Conservation (phyloP, 2,797 vertebrate genomes). For the Kryptolebias ocellatus region DNA sequence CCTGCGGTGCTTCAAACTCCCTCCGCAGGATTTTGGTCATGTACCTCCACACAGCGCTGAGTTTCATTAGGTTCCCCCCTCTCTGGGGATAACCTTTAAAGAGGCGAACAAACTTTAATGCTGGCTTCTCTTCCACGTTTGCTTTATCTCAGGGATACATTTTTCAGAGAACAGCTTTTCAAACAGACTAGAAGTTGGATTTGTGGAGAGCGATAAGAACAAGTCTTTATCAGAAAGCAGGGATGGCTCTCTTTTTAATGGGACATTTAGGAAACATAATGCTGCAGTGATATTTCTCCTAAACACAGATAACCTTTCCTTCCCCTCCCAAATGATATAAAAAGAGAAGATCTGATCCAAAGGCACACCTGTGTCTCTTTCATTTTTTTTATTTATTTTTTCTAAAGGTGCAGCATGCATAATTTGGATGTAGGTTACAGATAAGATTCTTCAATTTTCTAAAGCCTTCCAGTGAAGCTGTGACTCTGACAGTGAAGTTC, state of each 20-base stretch:
- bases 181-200: slow-evolving; percentile 30
- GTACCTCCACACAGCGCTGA: slow-evolving; percentile 16
- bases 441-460: not conserved
- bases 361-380: not conserved
- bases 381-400: not conserved
- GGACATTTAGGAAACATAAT: slow-evolving; percentile 26
- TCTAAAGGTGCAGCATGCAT: not conserved
- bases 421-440: not conserved
- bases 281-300: slow-evolving; percentile 19
- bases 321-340: slow-evolving; percentile 1
- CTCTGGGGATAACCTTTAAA: slow-evolving; percentile 61
- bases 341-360: slow-evolving; percentile 1
- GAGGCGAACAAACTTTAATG: slow-evolving; percentile 51
- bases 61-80: slow-evolving; percentile 55
- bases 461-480: no score
- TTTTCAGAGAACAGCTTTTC: slow-evolving; percentile 27
- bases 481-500: no score
- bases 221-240: slow-evolving; percentile 34
- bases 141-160: slow-evolving; percentile 32
- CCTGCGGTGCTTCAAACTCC: slow-evolving; percentile 45
- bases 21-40: slow-evolving; percentile 34
- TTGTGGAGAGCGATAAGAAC: slow-evolving; percentile 42
- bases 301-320: slow-evolving; percentile 11
- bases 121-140: slow-evolving; percentile 1
- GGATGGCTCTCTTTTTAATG: slow-evolving; percentile 27